Base-by-base conservation (phyloP, 2,888 invertebrate genomes). In the Cryptosula pallasiana region DNA sequence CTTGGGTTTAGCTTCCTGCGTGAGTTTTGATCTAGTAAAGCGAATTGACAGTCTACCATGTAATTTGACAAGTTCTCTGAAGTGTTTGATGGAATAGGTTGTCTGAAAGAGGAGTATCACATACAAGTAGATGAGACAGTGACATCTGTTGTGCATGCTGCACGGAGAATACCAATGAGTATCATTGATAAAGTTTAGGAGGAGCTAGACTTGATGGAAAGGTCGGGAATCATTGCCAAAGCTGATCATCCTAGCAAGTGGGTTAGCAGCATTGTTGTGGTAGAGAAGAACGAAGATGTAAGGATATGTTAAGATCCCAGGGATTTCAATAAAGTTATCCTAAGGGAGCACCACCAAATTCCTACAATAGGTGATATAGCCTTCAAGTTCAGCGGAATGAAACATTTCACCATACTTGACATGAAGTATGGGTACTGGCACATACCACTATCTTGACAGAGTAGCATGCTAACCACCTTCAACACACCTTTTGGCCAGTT, bases 401-500 rank as follows among this genome's bases (percentile, higher is more conserved):
- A 58, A 35, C 35, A 72, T 9, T 76, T 76, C 55, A 71, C 73
- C 23, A 74, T 73, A 2, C 36, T 75, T 3, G 75, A 76, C n/a
- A 73, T 73, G 55, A 75, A 73, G 45, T 69, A 74, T 57, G 77
- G 78, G 0, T 78, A 75, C 55, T 78, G 76, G 75, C 58, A 75
- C 9, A 58, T 76, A 9, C 73, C 71, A 29, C 55, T 78, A 0
- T 71, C 69, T 55, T 72, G 73, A 9, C 72, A 76, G 54, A 74
- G 73, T 27, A 72, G 74, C 5, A 55, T 74, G 20, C 71, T 76
- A 3, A 75, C 74, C 63, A 77, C 75, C 35, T 77, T 76, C 45
- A 72, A 76, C 63, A 75, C 72, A 23, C 76, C 75, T 0, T 75
- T 71, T 72, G 73, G 76, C 13, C 25, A 23, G 5, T 57, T 16